A percentile compares a stretch with the other conserved stretches of the same genome.
Evolutionary conservation across 1,140 invertebrate species (phyloP).

Genomic region (Platyscapa corneri): DNA sequence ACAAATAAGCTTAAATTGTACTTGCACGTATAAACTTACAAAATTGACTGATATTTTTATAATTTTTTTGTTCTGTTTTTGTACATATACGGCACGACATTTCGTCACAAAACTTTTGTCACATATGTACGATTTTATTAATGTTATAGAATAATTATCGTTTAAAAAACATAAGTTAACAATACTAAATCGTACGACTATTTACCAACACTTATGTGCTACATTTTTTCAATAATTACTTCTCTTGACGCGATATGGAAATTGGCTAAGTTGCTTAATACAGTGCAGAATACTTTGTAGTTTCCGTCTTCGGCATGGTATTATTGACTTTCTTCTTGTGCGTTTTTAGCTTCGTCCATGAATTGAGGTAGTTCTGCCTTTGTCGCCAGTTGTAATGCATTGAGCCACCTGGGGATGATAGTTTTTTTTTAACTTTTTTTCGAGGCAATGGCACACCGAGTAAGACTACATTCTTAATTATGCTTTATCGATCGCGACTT

Average conservation of each 20-base stretch:
- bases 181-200: constrained; percentile 55
- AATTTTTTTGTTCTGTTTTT: constrained; percentile 31
- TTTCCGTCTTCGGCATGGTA: constrained; percentile 56
- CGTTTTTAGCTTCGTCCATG: constrained; percentile 57
- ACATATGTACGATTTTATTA: constrained; percentile 30
- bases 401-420: constrained; percentile 67
- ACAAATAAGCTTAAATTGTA: constrained; percentile 51
- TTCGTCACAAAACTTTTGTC: constrained; percentile 38
- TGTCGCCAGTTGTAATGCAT: constrained; percentile 72
- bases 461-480: no score
- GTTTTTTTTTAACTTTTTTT: no score
- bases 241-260: constrained; percentile 57
- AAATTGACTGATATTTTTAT: constrained; percentile 44
- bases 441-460: no score
- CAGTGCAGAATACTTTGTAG: constrained; percentile 62
- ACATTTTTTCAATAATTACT: constrained; percentile 31
- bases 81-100: constrained; percentile 32
- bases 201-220: constrained; percentile 50
- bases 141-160: constrained; percentile 31
- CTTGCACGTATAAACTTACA: constrained; percentile 48
- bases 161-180: constrained; percentile 64
- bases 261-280: constrained; percentile 65
- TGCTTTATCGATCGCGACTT: no score
- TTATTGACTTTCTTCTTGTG: constrained; percentile 65
- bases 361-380: constrained; percentile 74